A percentile compares a stretch with the other conserved stretches of the same genome.
Conservation (phyloP, 2,797 vertebrate genomes). For the Pangasius larnaudii region DNA sequence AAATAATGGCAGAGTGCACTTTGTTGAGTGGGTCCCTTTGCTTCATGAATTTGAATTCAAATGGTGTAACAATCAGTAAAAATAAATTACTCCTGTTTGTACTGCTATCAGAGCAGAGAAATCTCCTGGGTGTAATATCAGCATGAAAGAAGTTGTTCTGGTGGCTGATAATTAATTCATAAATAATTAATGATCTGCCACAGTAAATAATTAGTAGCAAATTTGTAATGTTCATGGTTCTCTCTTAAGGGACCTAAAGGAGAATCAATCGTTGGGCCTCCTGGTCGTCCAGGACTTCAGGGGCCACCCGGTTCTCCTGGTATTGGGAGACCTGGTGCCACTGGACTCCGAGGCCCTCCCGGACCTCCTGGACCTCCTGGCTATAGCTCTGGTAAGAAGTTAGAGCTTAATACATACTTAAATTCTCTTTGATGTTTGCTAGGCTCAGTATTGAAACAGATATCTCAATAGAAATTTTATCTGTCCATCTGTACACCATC, state of each 20-base stretch:
- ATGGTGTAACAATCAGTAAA: neutral
- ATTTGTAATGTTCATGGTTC: neutral
- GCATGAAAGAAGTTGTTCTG: neutral
- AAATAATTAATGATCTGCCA: neutral
- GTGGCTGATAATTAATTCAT: conserved; percentile 11
- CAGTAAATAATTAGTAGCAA: neutral
- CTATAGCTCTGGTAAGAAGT: conserved; percentile 78
- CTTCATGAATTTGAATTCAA: conserved; percentile 1
- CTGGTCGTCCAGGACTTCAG: conserved; percentile 84
- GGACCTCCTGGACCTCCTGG: conserved; percentile 78
- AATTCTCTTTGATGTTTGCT: neutral
- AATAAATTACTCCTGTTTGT: neutral
- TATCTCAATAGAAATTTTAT: neutral
- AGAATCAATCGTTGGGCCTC: conserved; percentile 81
- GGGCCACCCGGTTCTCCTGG: conserved; percentile 87
- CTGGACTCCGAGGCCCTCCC: conserved; percentile 85
- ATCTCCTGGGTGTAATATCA: neutral
- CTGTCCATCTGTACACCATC: neutral
- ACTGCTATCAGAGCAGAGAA: neutral
- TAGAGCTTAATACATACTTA: neutral
- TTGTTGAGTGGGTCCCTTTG: neutral
- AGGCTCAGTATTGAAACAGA: neutral
- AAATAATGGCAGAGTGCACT: conserved; percentile 12
- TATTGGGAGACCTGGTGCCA: conserved; percentile 82
- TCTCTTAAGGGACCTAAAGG: conserved; percentile 89